Base-by-base conservation (phyloP, 2,888 invertebrate genomes). In the Rotaria sp. region DNA sequence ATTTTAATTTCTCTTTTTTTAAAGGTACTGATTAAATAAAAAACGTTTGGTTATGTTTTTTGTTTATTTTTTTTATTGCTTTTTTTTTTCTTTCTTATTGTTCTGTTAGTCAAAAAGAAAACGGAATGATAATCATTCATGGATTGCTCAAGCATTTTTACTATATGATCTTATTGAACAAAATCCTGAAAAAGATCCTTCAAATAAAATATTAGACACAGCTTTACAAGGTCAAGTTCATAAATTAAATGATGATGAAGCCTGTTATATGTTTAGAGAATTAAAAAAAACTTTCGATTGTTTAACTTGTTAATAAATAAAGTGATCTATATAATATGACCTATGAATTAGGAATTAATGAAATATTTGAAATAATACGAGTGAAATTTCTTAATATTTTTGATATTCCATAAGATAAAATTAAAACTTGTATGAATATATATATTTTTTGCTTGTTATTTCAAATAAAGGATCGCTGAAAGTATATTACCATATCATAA, bases 211-310 rank as follows among this genome's bases (percentile, higher is more conserved):
- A 26, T n/a, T 80, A 45, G 26, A 41, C n/a, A 41, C 45, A 18
- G 45, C 80, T 26, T 45, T 80, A 15, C 11, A 80, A n/a, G 45
- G 80, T 38, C 45, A 80, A 80, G 80, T 45, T 45, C 45, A 41
- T n/a, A 45, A 80, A 45, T 26, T 80, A 15, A 80, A 45, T n/a
- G 80, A 80, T 80, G 80, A 80, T n/a, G 80, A 80, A 80, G 45
- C 80, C 1, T 45, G 45, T 80, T 41, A 45, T 15, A 80, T 80
- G 80, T 41, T 80, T n/a, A 41, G 45, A 80, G 80, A 80, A 80
- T 80, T 80, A 15, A 80, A 45, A 80, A n/a, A 80, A 45, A 80
- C 45, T 80, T 45, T 45, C 80, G 2, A 80, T 45, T n/a, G 80
- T 45, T 26, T 45, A 80, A 80, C n/a, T 80, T 10, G 80, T 80